Base-by-base conservation (phyloP, 2,797 vertebrate genomes). In the Eulemur coronatus region DNA sequence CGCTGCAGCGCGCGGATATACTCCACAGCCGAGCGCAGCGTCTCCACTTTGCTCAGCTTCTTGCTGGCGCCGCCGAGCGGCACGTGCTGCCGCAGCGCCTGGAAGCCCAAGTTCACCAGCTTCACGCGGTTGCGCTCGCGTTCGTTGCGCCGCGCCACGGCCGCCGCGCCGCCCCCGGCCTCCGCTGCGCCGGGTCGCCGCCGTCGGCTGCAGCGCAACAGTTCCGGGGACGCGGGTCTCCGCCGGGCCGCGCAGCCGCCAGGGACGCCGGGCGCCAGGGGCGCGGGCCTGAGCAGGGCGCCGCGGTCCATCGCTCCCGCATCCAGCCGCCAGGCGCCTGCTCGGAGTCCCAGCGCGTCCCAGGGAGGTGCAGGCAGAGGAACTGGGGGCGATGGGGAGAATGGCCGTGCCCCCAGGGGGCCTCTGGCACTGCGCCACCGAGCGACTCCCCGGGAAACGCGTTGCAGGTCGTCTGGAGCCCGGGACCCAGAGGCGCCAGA, bases 11-110 rank as follows among this genome's bases (percentile, higher is more conserved):
- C 99, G 59, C 99, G 98, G 98, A 99, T 99, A 98, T 99, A 99
- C 98, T 99, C 99, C 97, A 99, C 99, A 15, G 99, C 99, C 0
- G 99, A 99, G 97, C 99, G 98, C 89, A 99, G 99, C 0, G 99
- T 99, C 98, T 99, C 99, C 98, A 99, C 99, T 86, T 99, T 99
- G 98, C 99, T 99, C 99, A 99, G 99, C 98, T 99, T 99, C 98
- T 99, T 99, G 99, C 99, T 99, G 94, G 99, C 99, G 76, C 99
- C 99, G 30, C 99, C 99, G 98, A 99, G 99, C 2, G 99, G 99
- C 96, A 99, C 99, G 93, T 99, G 99, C 98, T 99, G 99, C 72
- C 99, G 99, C 88, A 99, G 98, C 28, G 99, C 99, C 98, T 99
- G 99, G 98, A 99, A 99, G 35, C 99, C 99, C 99, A 99, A 98